Conservation (phyloP, 2,888 invertebrate species). For the Bimastos eiseni region DNA sequence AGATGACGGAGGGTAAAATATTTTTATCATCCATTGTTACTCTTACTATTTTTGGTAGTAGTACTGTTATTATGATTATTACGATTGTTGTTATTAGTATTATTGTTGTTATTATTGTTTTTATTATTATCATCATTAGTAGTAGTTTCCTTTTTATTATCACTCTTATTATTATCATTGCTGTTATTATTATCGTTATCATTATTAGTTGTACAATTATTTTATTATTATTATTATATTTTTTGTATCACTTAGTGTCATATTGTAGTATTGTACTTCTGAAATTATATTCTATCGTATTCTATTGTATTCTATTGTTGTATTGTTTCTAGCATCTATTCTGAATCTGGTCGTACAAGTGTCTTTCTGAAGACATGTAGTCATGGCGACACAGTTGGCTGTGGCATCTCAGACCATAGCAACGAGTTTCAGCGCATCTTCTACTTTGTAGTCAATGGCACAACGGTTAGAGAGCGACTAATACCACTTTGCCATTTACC, state of each 20-base stretch:
- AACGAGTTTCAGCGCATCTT: neutral
- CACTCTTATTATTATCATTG: no score
- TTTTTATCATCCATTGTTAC: neutral
- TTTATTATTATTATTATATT: no score
- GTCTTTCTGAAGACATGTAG: neutral
- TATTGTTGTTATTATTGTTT: no score
- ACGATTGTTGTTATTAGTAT: no score
- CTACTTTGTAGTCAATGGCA: neutral
- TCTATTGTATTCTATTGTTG: neutral
- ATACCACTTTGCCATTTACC: neutral
- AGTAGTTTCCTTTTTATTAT: no score
- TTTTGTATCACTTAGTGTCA: no score
- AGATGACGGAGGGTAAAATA: slow-evolving; percentile 13
- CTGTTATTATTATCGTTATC: no score
- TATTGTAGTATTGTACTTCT: no score
- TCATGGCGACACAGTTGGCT: neutral
- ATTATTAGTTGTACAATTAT: no score
- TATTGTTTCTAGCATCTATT: neutral
- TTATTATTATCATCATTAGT: no score
- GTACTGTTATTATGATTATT: no score
- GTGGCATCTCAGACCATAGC: neutral
- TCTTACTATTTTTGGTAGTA: no score
- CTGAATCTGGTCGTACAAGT: neutral
- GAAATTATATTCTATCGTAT: neutral
- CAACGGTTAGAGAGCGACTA: neutral